Conservation (phyloP, 1,140 invertebrate species). For the Megathymus violae region DNA sequence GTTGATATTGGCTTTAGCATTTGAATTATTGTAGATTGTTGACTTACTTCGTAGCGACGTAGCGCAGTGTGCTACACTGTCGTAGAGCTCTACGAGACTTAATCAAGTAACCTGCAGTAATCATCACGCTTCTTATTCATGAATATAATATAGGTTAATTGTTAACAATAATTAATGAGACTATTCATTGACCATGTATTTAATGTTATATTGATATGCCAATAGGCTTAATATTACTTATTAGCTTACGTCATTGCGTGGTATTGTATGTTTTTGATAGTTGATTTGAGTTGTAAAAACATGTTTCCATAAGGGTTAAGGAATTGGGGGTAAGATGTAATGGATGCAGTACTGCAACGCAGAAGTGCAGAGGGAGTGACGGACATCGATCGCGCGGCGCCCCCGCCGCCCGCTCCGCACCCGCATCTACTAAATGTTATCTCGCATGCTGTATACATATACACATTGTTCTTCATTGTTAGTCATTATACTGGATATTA, state of each 20-base stretch:
- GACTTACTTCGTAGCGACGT: slow-evolving; percentile 23
- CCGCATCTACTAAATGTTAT: slow-evolving; percentile 56
- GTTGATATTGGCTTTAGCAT: too few relatives aligned
- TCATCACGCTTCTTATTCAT: too few relatives aligned
- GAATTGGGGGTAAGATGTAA: slow-evolving; percentile 50
- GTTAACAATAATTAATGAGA: neutral
- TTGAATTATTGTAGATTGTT: neutral
- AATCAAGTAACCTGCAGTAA: too few relatives aligned
- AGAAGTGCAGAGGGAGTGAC: slow-evolving; percentile 65
- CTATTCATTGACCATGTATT: too few relatives aligned
- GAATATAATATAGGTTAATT: too few relatives aligned
- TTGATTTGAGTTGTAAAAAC: slow-evolving; percentile 1
- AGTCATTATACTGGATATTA: too few relatives aligned
- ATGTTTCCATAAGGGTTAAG: slow-evolving; percentile 7
- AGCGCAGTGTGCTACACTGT: slow-evolving; percentile 21
- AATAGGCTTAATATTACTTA: too few relatives aligned
- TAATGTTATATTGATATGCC: too few relatives aligned
- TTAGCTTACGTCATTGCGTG: too few relatives aligned
- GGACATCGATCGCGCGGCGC: slow-evolving; percentile 68
- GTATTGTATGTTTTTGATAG: too few relatives aligned
- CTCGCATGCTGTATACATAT: slow-evolving; percentile 45
- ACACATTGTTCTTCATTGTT: slow-evolving; percentile 31
- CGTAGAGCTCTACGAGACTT: slow-evolving; percentile 23
- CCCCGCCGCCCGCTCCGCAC: slow-evolving; percentile 41
- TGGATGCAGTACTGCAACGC: slow-evolving; percentile 71